These are phyloP conservation scores for Oreochromis mossambicus DNA, from an alignment of 2,797 vertebrate genomes.

Conservation along the genomic window DNA sequence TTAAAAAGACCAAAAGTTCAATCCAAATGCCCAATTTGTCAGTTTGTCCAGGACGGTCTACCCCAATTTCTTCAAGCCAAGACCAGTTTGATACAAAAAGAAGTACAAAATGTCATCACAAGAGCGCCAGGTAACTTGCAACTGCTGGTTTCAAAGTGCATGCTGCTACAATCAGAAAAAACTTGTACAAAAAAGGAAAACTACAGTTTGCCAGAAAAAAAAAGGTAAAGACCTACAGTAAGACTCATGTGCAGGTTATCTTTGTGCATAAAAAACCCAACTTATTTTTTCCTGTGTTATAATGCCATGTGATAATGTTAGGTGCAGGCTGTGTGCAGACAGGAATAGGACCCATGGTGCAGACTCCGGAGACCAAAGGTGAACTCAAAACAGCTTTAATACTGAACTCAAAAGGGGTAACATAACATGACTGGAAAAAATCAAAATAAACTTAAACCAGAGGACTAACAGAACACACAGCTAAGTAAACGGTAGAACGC, in stretches of 20 bases:
- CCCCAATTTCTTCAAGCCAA: background rate
- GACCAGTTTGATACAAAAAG: background rate
- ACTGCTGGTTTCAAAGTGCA: background rate
- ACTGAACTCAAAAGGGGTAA: no score
- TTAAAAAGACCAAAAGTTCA: background rate
- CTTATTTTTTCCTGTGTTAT: no score
- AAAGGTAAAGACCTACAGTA: background rate
- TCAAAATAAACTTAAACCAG: no score
- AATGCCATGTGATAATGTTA: no score
- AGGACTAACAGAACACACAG: no score
- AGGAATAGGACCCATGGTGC: no score
- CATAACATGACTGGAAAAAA: no score
- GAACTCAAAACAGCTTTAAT: no score
- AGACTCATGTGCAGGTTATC: background rate
- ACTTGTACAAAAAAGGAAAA: background rate
- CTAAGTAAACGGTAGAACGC: no score
- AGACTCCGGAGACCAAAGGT: no score
- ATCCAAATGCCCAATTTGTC: background rate
- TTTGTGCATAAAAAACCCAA: background rate
- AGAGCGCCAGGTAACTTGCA: background rate
- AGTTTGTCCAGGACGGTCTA: background rate
- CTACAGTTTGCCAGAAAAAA: background rate
- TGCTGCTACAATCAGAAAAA: background rate
- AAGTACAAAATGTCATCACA: background rate
- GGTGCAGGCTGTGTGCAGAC: no score